These are phyloP conservation scores for Nanorana parkeri DNA, from an alignment of 2,113 vertebrate genomes.

Conservation along the genomic window DNA sequence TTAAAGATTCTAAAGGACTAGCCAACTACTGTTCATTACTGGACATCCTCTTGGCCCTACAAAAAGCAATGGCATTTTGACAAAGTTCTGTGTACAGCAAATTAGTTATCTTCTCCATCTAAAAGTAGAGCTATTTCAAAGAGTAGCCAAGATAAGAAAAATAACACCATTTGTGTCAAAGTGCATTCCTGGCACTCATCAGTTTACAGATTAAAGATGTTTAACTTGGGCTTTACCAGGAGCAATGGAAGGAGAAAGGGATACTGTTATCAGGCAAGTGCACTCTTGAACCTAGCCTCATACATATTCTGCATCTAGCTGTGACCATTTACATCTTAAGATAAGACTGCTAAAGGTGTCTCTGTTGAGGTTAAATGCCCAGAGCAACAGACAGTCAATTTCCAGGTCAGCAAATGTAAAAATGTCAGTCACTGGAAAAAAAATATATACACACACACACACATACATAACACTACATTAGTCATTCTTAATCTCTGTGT, in stretches of 20 bases:
- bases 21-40: too few species aligned
- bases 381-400: conserved; percentile 44
- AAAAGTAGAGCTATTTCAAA: conserved; percentile 33
- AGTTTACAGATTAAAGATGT: conserved; percentile 54
- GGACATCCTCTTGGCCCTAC: not conserved
- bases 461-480: conserved; percentile 30
- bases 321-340: conserved; percentile 37
- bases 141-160: conserved; percentile 24
- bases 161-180: conserved; percentile 52
- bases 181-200: conserved; percentile 41
- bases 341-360: conserved; percentile 42
- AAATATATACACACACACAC: too few species aligned
- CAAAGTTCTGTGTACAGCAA: not conserved
- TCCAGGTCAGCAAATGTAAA: conserved; percentile 51
- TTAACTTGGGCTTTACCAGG: conserved; percentile 40
- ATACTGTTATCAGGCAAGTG: conserved; percentile 45
- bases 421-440: conserved; percentile 38
- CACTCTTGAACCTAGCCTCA: conserved; percentile 54
- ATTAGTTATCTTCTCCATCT: conserved; percentile 20
- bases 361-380: conserved; percentile 39
- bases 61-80: not conserved
- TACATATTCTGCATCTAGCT: conserved; percentile 41
- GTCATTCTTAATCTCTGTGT: conserved; percentile 24
- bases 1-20: too few species aligned
- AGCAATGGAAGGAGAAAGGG: conserved; percentile 38